phyloP scores from a whole-genome alignment of 2,113 vertebrate genomes.

The Balaenoptera acutorostrata region DNA sequence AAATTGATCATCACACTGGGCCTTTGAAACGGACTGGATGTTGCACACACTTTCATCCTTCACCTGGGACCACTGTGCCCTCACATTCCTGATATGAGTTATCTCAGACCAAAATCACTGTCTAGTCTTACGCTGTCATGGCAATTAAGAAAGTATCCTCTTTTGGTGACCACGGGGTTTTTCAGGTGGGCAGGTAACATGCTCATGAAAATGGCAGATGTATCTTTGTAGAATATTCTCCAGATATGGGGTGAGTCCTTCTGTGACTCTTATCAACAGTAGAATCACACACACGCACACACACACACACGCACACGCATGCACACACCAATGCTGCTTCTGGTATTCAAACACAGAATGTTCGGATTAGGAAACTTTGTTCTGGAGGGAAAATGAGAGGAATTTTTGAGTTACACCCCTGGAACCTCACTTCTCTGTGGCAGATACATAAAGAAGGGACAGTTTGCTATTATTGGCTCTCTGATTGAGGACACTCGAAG shows the following conservation, averaged over 20 bases:
- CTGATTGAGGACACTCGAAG: neutral
- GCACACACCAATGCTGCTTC: neutral
- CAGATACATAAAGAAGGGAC: neutral
- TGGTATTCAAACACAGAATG: neutral
- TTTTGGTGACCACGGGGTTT: neutral
- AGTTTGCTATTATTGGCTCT: neutral
- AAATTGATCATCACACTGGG: fast-evolving
- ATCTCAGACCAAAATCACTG: neutral
- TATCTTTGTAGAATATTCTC: neutral
- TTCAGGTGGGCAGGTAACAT: neutral
- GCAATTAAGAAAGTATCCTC: neutral
- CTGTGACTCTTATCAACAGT: neutral
- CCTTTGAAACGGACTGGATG: neutral
- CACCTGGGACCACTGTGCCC: neutral
- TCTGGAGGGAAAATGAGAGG: neutral
- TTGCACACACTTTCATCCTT: neutral
- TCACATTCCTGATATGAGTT: neutral
- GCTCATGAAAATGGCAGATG: no score
- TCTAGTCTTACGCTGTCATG: neutral
- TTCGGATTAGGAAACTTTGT: neutral
- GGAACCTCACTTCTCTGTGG: neutral
- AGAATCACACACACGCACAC: neutral
- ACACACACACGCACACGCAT: neutral
- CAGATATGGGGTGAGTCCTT: neutral
- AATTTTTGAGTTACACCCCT: neutral